A percentile compares a stretch with the other conserved stretches of the same genome.
Evolutionary conservation across 2,888 invertebrate species (phyloP).

Genomic region (Eurytoma adleriae): DNA sequence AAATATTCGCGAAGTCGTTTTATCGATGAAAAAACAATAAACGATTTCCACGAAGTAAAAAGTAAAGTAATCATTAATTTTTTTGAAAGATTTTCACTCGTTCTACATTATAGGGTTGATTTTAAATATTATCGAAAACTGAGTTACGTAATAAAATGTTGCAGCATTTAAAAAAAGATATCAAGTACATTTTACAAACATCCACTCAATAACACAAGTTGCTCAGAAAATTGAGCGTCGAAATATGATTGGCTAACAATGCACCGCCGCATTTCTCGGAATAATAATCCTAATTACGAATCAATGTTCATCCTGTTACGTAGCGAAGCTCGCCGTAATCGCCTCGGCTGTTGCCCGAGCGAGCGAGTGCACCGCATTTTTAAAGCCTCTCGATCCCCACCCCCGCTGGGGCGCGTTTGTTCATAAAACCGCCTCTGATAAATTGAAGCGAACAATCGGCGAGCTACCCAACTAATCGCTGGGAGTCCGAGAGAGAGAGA

Average conservation of each 20-base stretch:
- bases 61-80: too few relatives aligned
- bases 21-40: too few relatives aligned
- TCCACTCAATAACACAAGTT: too few relatives aligned
- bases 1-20: too few relatives aligned
- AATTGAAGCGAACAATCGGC: constrained; percentile 51
- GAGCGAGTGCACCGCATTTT: constrained; percentile 26
- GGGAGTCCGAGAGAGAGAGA: neutral
- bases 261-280: neutral
- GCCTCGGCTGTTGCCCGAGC: constrained; percentile 12
- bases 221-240: too few relatives aligned
- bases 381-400: constrained; percentile 10
- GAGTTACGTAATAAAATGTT: neutral
- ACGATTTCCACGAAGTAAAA: too few relatives aligned
- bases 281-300: constrained; percentile 55
- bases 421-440: constrained; percentile 47
- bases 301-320: constrained; percentile 54
- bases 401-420: neutral
- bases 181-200: too few relatives aligned
- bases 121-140: too few relatives aligned
- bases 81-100: too few relatives aligned
- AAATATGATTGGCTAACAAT: too few relatives aligned
- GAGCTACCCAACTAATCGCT: constrained; percentile 34
- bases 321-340: constrained; percentile 35
- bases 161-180: neutral
- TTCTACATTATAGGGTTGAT: too few relatives aligned